phyloP scores from a whole-genome alignment of 2,113 vertebrate genomes.

The Cyprinodon variegatus region DNA sequence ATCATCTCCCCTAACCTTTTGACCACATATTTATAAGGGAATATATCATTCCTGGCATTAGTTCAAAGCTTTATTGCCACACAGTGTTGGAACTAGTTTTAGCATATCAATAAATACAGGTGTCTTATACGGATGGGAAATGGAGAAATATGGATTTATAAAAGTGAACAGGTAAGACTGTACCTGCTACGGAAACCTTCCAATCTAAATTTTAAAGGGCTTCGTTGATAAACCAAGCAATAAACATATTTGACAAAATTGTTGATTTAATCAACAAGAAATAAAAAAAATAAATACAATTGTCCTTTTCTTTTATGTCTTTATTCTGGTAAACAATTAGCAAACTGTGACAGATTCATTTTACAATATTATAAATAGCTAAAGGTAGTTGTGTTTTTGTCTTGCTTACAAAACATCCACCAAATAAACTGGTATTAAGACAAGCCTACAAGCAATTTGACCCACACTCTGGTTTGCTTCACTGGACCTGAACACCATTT shows the following conservation, averaged over 20 bases:
- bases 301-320: background rate
- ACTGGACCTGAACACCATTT: slow-evolving; percentile 69
- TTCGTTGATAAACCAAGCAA: background rate
- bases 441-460: slow-evolving; percentile 23
- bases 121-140: too few relatives aligned
- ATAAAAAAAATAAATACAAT: background rate
- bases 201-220: background rate
- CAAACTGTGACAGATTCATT: background rate
- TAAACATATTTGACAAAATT: too few relatives aligned
- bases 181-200: background rate
- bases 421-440: slow-evolving; percentile 42
- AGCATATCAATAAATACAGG: background rate
- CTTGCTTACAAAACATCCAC: slow-evolving; percentile 50
- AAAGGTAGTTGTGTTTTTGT: slow-evolving; percentile 11
- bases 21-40: too few relatives aligned
- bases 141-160: background rate
- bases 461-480: slow-evolving; percentile 49
- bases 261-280: too few relatives aligned
- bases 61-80: too few relatives aligned
- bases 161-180: background rate
- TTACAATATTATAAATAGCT: background rate
- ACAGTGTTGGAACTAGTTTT: too few relatives aligned
- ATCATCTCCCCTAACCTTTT: too few relatives aligned
- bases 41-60: too few relatives aligned
- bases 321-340: background rate